Base-by-base conservation (phyloP, 2,888 invertebrate genomes). In the Nomada goodeniana region DNA sequence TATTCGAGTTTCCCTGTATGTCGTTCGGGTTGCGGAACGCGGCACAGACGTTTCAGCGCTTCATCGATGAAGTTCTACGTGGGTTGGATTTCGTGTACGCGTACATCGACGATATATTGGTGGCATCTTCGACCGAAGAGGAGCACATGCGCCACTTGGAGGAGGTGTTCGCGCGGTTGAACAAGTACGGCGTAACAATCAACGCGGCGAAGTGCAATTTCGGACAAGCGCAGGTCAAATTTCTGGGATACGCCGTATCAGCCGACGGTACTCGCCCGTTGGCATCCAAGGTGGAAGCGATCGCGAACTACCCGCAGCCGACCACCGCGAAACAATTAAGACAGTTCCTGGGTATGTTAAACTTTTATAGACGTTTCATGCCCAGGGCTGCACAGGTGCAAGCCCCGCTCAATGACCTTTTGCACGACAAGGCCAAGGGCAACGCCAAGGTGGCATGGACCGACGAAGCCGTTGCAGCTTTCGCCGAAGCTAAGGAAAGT, bases 291-390 rank as follows among this genome's bases (percentile, higher is more conserved):
- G 53, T 53, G 18, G 53, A 53, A 0, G 20, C 20, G 0, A 53
- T 53, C 20, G n/a, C 15, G 0, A 47, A 15, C 3, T 47, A 18
- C 29, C 47, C 44, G 23, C 44, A 65, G 29, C 65, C 65, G n/a
- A 42, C 4, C 36, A 55, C 67, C 10, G 68, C 23, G 2, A 68
- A 68, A 3, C 42, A 55, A 42, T 42, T 68, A 7, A n/a, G 55
- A 29, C 55, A 55, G 55, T 68, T 68, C 3, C 23, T 68, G 20
- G 68, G 52, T 55, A 68, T 57, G 55, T 5, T 68, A 18, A 57
- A 55, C 18, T 68, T 57, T n/a, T 55, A 68, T 7, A 42, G 42
- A 15, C 10, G 55, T 9, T 68, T 68, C 15, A 68, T 68, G 42
- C 55, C 55, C 15, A 44, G 20, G 20, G 55, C 68, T 20, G 68